These are phyloP conservation scores for Macquaria australasica DNA, from an alignment of 2,113 vertebrate genomes.

Conservation along the genomic window DNA sequence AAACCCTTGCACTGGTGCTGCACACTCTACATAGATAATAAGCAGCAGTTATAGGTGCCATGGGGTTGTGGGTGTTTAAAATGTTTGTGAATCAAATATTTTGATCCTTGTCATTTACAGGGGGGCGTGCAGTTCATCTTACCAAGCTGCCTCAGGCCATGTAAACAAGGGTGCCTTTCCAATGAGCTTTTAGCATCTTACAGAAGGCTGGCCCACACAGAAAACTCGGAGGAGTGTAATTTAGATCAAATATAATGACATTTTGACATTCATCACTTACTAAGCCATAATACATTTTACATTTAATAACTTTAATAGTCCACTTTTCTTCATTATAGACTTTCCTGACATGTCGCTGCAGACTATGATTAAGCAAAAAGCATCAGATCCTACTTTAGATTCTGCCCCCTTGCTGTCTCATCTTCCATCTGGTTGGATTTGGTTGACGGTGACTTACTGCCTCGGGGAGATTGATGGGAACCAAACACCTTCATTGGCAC, in stretches of 20 bases:
- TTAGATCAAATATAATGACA: constrained; percentile 41
- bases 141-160: not conserved
- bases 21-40: not conserved
- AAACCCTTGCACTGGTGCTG: constrained; percentile 11
- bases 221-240: constrained; percentile 8
- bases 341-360: constrained; percentile 59
- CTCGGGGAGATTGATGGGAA: constrained; percentile 58
- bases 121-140: not conserved
- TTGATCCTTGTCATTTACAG: constrained; percentile 5
- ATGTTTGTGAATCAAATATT: constrained; percentile 30
- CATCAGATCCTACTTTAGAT: constrained; percentile 53
- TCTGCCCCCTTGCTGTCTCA: constrained; percentile 24
- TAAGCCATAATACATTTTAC: constrained; percentile 49
- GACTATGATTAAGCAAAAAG: constrained; percentile 69
- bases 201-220: constrained; percentile 16
- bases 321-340: constrained; percentile 66
- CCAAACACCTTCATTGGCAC: constrained; percentile 54
- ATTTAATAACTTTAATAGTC: constrained; percentile 65
- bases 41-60: not conserved
- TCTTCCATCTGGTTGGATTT: constrained; percentile 60
- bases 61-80: not conserved
- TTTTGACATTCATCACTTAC: constrained; percentile 57
- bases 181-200: not conserved
- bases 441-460: constrained; percentile 58
- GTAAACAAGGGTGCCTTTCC: constrained; percentile 8